These are phyloP conservation scores for Nipponacmea schrenckii DNA, from an alignment of 2,888 invertebrate genomes.

Conservation along the genomic window DNA sequence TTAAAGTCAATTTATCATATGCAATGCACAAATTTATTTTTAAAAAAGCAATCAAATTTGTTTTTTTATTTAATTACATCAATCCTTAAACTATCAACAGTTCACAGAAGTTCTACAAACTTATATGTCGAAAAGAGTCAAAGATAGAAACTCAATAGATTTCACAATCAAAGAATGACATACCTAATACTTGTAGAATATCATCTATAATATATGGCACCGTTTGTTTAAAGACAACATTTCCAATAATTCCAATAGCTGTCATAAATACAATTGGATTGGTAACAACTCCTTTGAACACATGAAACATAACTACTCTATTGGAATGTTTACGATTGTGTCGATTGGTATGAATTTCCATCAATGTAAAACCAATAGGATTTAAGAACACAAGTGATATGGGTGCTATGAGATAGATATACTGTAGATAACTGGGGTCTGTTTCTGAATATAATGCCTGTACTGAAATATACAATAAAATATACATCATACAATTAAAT, in stretches of 20 bases:
- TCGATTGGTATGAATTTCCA: slow-evolving; percentile 76
- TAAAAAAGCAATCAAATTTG: neutral
- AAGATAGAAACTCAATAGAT: too few relatives aligned
- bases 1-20: neutral
- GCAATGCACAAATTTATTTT: neutral
- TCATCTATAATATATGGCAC: slow-evolving; percentile 81
- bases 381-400: slow-evolving; percentile 92
- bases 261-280: slow-evolving; percentile 96
- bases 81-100: too few relatives aligned
- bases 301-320: slow-evolving; percentile 37
- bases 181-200: slow-evolving; percentile 76
- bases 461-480: slow-evolving; percentile 38
- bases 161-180: slow-evolving; percentile 26
- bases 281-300: slow-evolving; percentile 73
- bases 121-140: too few relatives aligned
- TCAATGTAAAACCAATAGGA: slow-evolving; percentile 87
- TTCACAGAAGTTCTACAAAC: too few relatives aligned
- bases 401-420: slow-evolving; percentile 92
- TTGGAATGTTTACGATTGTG: slow-evolving; percentile 11
- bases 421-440: slow-evolving; percentile 90
- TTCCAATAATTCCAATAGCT: slow-evolving; percentile 86
- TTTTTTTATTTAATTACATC: too few relatives aligned
- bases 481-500: neutral
- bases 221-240: slow-evolving; percentile 81
- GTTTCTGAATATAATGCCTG: slow-evolving; percentile 84